Conservation (phyloP, 2,797 vertebrate genomes). For the Poecile montanus region DNA sequence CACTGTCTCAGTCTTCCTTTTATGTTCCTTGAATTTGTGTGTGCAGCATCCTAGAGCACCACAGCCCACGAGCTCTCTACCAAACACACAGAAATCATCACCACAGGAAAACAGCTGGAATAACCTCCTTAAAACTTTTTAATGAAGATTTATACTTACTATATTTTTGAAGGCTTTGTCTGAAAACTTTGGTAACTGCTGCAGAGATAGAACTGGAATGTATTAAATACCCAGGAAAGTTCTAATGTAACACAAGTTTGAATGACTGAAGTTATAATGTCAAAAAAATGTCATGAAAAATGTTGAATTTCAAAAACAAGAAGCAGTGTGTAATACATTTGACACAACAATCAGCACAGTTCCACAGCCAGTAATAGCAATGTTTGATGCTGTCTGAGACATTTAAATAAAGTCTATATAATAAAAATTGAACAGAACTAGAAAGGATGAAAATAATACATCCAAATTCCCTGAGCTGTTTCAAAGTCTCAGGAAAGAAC, state of each 20-base stretch:
- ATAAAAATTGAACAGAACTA: constrained; percentile 17
- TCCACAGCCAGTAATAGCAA: not conserved
- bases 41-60: not conserved
- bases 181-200: not conserved
- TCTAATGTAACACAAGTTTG: not conserved
- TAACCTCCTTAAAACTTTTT: not conserved
- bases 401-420: not conserved
- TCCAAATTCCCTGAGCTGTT: not conserved
- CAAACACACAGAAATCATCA: not conserved
- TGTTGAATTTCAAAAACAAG: constrained; percentile 6
- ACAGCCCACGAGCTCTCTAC: not conserved
- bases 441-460: not conserved
- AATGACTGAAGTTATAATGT: not conserved
- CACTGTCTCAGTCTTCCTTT: not conserved
- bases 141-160: not conserved
- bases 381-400: not conserved
- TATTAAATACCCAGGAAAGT: constrained; percentile 29
- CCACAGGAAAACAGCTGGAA: not conserved
- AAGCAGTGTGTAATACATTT: not conserved
- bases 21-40: not conserved
- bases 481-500: not conserved
- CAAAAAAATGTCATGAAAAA: constrained; percentile 18
- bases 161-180: not conserved
- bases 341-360: not conserved
- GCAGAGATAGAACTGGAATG: not conserved